Evolutionary conservation across 2,797 vertebrate genomes (phyloP).

Genomic region (Hylomyscus alleni): DNA sequence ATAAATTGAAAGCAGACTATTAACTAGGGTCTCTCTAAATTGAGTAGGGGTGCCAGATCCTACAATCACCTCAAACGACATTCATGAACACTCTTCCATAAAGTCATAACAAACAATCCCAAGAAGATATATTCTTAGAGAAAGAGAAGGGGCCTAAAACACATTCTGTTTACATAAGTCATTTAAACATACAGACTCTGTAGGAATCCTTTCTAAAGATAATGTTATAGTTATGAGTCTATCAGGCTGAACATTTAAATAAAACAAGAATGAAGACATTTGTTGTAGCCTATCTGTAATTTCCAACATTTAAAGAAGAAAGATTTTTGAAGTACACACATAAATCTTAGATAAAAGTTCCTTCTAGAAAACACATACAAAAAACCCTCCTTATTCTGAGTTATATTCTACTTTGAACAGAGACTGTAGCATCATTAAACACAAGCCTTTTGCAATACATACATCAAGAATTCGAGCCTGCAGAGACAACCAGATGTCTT

Average conservation of each 20-base stretch:
- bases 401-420: conserved; percentile 69
- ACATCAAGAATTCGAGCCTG: conserved; percentile 36
- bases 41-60: conserved; percentile 2
- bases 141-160: neutral
- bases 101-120: conserved; percentile 43
- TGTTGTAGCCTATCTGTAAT: conserved; percentile 36
- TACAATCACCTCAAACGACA: neutral
- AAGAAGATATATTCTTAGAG: conserved; percentile 42
- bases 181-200: conserved; percentile 42
- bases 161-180: conserved; percentile 48
- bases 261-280: conserved; percentile 48
- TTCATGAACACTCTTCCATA: conserved; percentile 29
- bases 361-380: conserved; percentile 54
- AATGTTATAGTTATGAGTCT: conserved; percentile 38
- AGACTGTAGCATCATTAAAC: conserved; percentile 20
- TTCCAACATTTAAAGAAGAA: conserved; percentile 68
- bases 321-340: conserved; percentile 21
- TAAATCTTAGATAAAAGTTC: conserved; percentile 69
- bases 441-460: conserved; percentile 62
- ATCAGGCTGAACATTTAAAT: conserved; percentile 34
- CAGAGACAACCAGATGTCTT: conserved; percentile 64
- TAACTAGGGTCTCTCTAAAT: conserved; percentile 30
- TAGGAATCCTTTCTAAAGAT: conserved; percentile 65
- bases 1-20: conserved; percentile 7
- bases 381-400: neutral